phyloP scores from a whole-genome alignment of 2,888 invertebrate species.

The Anarsia innoxiella region DNA sequence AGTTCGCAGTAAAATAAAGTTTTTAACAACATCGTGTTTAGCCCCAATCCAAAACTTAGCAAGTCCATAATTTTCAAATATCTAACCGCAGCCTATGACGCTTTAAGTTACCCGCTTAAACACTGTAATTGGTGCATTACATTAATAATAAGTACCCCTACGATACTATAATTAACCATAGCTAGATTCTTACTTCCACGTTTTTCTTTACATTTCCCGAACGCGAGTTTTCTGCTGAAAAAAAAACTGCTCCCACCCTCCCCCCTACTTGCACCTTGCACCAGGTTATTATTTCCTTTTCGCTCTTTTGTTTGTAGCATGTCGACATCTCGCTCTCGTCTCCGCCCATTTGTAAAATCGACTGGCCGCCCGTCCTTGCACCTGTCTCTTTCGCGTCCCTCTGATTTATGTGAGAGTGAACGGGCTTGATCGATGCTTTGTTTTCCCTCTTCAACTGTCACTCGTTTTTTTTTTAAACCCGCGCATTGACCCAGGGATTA shows the following conservation, averaged over 20 bases:
- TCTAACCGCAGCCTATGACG: conserved; percentile 4
- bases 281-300: conserved; percentile 63
- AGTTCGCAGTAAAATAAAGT: no score
- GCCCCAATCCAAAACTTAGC: conserved; percentile 10
- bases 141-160: conserved; percentile 34
- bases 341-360: conserved; percentile 75
- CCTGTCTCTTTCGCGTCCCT: conserved; percentile 69
- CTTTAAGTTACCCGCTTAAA: conserved; percentile 19
- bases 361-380: conserved; percentile 64
- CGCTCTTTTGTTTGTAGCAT: conserved; percentile 66
- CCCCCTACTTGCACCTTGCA: conserved; percentile 61
- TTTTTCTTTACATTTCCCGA: conserved; percentile 65
- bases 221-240: conserved; percentile 50
- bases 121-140: conserved; percentile 30
- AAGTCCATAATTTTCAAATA: conserved; percentile 7
- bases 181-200: conserved; percentile 32
- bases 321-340: conserved; percentile 66
- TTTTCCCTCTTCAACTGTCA: conserved; percentile 61
- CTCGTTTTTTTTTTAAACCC: conserved; percentile 48
- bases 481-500: conserved; percentile 44
- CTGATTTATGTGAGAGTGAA: conserved; percentile 75
- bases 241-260: conserved; percentile 47
- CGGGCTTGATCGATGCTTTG: conserved; percentile 72
- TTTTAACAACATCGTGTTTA: no score
- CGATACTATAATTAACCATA: conserved; percentile 33